Percentiles rank a stretch among this genome's conserved stretches.
phyloP scores from a whole-genome alignment of 1,140 invertebrate genomes.

The Melanaphis sacchari region DNA sequence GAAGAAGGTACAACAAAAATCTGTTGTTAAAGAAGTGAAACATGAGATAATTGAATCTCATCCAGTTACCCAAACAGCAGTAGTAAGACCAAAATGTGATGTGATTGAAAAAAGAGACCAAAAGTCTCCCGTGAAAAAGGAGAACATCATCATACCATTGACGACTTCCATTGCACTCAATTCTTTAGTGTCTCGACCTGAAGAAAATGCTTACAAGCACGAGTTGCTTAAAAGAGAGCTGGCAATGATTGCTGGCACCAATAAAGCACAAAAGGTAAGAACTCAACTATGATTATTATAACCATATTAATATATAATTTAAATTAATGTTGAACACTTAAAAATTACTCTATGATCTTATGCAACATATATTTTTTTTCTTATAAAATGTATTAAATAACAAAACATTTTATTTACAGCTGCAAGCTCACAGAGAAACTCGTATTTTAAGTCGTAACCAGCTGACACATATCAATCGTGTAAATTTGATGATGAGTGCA shows the following conservation, averaged over 20 bases:
- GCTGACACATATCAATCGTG: constrained; percentile 72
- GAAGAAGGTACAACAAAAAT: constrained; percentile 51
- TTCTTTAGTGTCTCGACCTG: constrained; percentile 49
- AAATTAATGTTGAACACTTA: background rate
- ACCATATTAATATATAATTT: background rate
- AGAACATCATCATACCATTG: constrained; percentile 52
- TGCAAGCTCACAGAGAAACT: constrained; percentile 62
- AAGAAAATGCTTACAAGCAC: constrained; percentile 55
- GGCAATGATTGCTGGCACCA: constrained; percentile 55
- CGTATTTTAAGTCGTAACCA: constrained; percentile 68
- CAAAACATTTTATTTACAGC: constrained; percentile 51
- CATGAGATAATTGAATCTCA: constrained; percentile 24
- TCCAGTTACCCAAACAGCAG: background rate
- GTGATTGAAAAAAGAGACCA: constrained; percentile 47
- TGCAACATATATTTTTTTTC: background rate
- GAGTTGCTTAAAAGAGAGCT: constrained; percentile 54
- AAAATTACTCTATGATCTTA: background rate
- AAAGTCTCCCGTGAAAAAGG: constrained; percentile 46
- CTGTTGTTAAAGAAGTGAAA: constrained; percentile 23
- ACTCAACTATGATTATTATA: background rate
- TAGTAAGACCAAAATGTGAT: constrained; percentile 45
- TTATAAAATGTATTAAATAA: background rate
- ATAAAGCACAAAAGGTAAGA: constrained; percentile 49
- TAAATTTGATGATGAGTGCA: constrained; percentile 69
- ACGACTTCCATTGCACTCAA: constrained; percentile 51